Conservation (phyloP, 2,888 invertebrate genomes). For the Opisthograptis luteolata region DNA sequence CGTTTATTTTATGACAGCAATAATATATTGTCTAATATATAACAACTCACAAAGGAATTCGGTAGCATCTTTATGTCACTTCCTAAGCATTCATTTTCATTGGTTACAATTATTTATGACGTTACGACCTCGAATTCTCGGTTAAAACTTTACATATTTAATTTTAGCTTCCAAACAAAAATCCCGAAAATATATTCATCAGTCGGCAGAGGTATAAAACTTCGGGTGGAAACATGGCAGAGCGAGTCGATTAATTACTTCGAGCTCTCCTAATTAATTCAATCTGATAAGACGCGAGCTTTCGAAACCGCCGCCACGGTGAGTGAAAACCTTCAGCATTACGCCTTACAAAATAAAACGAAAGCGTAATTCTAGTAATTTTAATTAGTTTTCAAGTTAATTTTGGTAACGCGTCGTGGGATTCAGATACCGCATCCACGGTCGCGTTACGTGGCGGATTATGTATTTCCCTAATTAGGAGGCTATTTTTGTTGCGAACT, state of each 20-base stretch:
- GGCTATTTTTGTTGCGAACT: constrained; percentile 20
- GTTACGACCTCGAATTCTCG: constrained; percentile 33
- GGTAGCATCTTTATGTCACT: constrained; percentile 26
- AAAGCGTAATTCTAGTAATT: constrained; percentile 36
- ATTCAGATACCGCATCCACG: constrained; percentile 17
- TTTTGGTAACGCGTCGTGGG: constrained; percentile 14
- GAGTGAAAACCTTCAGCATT: constrained; percentile 48
- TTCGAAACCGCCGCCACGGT: constrained; percentile 53
- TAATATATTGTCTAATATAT: constrained; percentile 11
- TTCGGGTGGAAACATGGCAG: constrained; percentile 42
- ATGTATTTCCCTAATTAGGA: constrained; percentile 19
- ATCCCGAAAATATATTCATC: constrained; percentile 33
- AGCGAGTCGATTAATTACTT: constrained; percentile 46
- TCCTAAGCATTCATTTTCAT: constrained; percentile 24
- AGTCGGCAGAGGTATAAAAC: constrained; percentile 32
- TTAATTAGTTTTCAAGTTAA: constrained; percentile 31
- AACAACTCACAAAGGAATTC: constrained; percentile 18
- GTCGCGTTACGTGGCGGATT: constrained; percentile 15
- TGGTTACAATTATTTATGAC: constrained; percentile 24
- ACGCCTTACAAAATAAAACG: constrained; percentile 41
- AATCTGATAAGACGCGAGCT: constrained; percentile 61
- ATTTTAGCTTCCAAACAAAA: constrained; percentile 31
- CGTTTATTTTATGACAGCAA: constrained; percentile 15
- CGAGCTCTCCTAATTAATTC: constrained; percentile 51
- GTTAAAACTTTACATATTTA: constrained; percentile 27